Conservation (phyloP, 2,797 vertebrate genomes). For the Corythornis leucogaster region DNA sequence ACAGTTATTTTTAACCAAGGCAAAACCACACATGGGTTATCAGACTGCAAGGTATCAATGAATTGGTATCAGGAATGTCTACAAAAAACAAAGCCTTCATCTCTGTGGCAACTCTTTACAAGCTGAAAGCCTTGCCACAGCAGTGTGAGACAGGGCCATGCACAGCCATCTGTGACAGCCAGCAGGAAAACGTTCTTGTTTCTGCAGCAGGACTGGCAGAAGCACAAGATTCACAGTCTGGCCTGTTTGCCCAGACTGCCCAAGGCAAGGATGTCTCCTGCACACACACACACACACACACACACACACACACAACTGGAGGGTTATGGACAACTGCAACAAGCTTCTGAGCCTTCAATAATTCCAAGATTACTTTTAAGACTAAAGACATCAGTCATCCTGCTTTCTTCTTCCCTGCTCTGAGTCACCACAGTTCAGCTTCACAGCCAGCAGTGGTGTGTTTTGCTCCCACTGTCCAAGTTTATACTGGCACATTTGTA, state of each 20-base stretch:
- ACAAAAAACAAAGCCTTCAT: neutral
- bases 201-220: neutral
- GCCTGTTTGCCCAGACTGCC: neutral
- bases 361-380: neutral
- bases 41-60: neutral
- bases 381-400: neutral
- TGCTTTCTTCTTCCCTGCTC: neutral
- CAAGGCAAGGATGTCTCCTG: neutral
- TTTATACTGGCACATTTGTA: neutral
- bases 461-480: neutral
- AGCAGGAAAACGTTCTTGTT: neutral
- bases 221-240: neutral
- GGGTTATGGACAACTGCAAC: neutral
- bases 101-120: neutral
- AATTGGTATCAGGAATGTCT: neutral
- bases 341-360: neutral
- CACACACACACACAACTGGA: neutral
- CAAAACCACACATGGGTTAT: neutral
- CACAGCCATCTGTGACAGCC: neutral
- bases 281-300: neutral
- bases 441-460: neutral
- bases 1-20: neutral
- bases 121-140: neutral
- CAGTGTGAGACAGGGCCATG: neutral
- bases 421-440: neutral